Conservation (phyloP, 1,140 invertebrate species). For the Drosophila nigromelanica region DNA sequence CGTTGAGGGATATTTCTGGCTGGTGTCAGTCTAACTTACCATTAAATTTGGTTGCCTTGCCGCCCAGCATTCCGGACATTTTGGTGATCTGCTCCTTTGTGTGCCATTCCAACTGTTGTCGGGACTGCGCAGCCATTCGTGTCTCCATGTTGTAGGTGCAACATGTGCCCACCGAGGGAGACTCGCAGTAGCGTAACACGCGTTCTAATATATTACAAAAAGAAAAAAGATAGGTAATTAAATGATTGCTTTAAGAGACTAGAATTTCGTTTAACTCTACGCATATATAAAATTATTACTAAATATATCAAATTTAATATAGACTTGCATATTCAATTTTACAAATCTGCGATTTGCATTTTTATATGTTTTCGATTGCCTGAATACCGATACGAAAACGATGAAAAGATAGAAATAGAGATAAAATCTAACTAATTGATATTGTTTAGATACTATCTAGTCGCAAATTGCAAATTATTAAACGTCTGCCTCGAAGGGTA, state of each 20-base stretch:
- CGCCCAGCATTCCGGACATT: slow-evolving; percentile 83
- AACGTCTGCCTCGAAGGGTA: no score
- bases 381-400: no score
- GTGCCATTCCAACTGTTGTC: slow-evolving; percentile 75
- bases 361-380: no score
- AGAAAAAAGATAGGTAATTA: neutral
- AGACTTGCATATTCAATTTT: no score
- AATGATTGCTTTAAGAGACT: neutral
- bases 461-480: no score
- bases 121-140: slow-evolving; percentile 77
- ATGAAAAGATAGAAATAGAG: no score
- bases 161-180: slow-evolving; percentile 78
- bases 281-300: no score
- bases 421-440: no score
- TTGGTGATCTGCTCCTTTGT: slow-evolving; percentile 83
- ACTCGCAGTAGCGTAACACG: slow-evolving; percentile 79
- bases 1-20: slow-evolving; percentile 44
- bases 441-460: no score
- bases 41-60: slow-evolving; percentile 85
- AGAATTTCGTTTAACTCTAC: no score
- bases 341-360: no score
- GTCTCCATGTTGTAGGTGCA: slow-evolving; percentile 83
- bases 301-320: no score
- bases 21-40: slow-evolving; percentile 72
- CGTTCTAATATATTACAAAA: slow-evolving; percentile 63